phyloP scores from a whole-genome alignment of 1,140 invertebrate genomes.

The Micrasema longulum region DNA sequence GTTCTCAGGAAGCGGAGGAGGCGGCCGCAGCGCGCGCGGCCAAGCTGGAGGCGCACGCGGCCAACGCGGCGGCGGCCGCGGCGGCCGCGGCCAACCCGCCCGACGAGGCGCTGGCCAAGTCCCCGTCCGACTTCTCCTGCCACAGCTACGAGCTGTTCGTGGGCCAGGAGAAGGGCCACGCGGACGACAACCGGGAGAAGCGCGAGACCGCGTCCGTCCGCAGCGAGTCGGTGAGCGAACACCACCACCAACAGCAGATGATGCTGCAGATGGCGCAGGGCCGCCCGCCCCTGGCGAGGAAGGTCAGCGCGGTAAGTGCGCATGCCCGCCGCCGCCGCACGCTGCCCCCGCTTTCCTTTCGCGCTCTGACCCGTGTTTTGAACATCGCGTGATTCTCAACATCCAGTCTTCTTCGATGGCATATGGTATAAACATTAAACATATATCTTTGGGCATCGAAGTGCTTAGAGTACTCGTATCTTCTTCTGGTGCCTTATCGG shows the following conservation, averaged over 20 bases:
- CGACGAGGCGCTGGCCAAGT: slow-evolving; percentile 77
- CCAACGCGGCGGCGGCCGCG: slow-evolving; percentile 69
- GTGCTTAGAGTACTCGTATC: no score
- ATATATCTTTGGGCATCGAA: no score
- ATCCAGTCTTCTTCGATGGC: no score
- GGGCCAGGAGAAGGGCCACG: slow-evolving; percentile 85
- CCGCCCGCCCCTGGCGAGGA: slow-evolving; percentile 76
- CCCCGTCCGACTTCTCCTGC: slow-evolving; percentile 89
- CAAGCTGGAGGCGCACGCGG: slow-evolving; percentile 69
- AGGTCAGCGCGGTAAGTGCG: slow-evolving; percentile 91
- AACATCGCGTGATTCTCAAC: neutral
- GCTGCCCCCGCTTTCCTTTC: no score
- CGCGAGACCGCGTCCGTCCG: slow-evolving; percentile 92
- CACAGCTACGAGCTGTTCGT: slow-evolving; percentile 92
- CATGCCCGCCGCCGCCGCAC: slow-evolving; percentile 56
- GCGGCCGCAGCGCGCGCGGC: slow-evolving; percentile 80
- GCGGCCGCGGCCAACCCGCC: slow-evolving; percentile 72
- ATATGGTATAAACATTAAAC: no score
- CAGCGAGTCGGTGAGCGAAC: slow-evolving; percentile 89
- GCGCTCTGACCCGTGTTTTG: neutral
- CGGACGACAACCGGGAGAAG: slow-evolving; percentile 88
- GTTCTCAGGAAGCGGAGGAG: slow-evolving; percentile 81
- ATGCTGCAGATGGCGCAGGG: slow-evolving; percentile 62
- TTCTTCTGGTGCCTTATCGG: no score
- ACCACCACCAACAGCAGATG: slow-evolving; percentile 71